Evolutionary conservation across 2,888 invertebrate species (phyloP).

Genomic region (Palloptera scutellata): DNA sequence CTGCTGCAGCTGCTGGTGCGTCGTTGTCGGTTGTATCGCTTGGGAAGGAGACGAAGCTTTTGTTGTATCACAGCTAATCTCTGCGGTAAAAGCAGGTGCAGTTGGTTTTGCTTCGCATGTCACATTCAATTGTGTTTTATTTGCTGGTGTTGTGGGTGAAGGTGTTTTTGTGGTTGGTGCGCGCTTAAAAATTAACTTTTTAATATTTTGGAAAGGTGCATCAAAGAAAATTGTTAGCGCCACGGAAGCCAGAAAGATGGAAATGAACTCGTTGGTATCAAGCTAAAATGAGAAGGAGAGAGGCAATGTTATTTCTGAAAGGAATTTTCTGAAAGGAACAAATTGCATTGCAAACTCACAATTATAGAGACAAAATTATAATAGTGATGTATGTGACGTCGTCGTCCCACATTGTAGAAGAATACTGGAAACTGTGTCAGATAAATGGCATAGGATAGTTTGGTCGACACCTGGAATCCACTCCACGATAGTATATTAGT

Average conservation of each 20-base stretch:
- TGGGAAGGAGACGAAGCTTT: too few relatives aligned
- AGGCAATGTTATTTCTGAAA: background rate
- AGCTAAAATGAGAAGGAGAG: slow-evolving; percentile 63
- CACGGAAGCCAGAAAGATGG: slow-evolving; percentile 68
- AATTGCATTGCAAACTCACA: slow-evolving; percentile 60
- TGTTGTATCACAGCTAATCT: too few relatives aligned
- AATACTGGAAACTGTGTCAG: slow-evolving; percentile 77
- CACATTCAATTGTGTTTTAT: slow-evolving; percentile 1
- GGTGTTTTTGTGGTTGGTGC: slow-evolving; percentile 24
- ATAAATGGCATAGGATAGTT: slow-evolving; percentile 76
- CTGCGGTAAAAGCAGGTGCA: too few relatives aligned
- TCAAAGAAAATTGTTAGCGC: slow-evolving; percentile 72
- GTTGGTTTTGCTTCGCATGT: background rate
- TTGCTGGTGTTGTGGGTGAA: slow-evolving; percentile 26
- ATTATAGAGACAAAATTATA: slow-evolving; percentile 69
- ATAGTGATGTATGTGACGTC: slow-evolving; percentile 69
- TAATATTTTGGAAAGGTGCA: slow-evolving; percentile 75
- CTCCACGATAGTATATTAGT: slow-evolving; percentile 69
- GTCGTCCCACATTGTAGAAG: slow-evolving; percentile 74
- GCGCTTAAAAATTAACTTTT: slow-evolving; percentile 65
- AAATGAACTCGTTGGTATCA: slow-evolving; percentile 69
- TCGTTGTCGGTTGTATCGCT: too few relatives aligned
- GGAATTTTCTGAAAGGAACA: background rate
- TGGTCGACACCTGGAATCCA: slow-evolving; percentile 72
- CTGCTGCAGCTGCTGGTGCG: too few relatives aligned